Percentiles rank a stretch among this genome's conserved stretches.
phyloP scores from a whole-genome alignment of 2,113 vertebrate genomes.

The Cynoglossus semilaevis region DNA sequence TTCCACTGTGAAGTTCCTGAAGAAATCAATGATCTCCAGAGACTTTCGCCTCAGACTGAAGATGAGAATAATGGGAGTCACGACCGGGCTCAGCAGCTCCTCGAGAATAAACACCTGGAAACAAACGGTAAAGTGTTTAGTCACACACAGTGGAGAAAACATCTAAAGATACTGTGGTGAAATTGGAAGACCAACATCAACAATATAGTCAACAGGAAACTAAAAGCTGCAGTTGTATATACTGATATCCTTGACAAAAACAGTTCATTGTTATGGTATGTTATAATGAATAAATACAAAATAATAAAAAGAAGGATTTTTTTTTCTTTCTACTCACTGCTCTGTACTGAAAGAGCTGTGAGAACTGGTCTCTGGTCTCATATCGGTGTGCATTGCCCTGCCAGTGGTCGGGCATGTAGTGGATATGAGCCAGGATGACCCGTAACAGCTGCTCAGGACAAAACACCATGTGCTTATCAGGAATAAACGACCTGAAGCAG shows the following conservation, averaged over 20 bases:
- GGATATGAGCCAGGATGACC: conserved; percentile 94
- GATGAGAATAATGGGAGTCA: conserved; percentile 96
- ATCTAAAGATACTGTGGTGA: too few species aligned
- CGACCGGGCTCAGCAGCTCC: conserved; percentile 92
- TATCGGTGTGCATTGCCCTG: conserved; percentile 96
- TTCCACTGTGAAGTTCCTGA: conserved; percentile 96
- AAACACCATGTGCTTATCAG: conserved; percentile 96
- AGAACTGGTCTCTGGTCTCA: conserved; percentile 95
- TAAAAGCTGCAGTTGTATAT: too few species aligned
- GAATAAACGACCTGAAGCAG: conserved; percentile 89
- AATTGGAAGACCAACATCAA: too few species aligned
- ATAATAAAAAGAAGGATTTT: too few species aligned
- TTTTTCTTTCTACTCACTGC: conserved; percentile 82
- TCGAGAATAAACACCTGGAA: conserved; percentile 93
- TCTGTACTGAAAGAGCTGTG: conserved; percentile 99
- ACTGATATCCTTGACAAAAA: too few species aligned
- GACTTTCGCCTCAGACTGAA: conserved; percentile 93
- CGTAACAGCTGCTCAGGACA: conserved; percentile 96
- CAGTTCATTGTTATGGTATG: too few species aligned
- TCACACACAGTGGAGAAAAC: too few species aligned
- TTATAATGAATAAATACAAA: too few species aligned
- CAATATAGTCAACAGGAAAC: too few species aligned
- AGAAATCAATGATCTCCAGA: conserved; percentile 98
- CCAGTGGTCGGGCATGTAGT: conserved; percentile 99
- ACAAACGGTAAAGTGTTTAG: neutral